phyloP scores from a whole-genome alignment of 2,797 vertebrate species.

The Sebastes trivittatus region DNA sequence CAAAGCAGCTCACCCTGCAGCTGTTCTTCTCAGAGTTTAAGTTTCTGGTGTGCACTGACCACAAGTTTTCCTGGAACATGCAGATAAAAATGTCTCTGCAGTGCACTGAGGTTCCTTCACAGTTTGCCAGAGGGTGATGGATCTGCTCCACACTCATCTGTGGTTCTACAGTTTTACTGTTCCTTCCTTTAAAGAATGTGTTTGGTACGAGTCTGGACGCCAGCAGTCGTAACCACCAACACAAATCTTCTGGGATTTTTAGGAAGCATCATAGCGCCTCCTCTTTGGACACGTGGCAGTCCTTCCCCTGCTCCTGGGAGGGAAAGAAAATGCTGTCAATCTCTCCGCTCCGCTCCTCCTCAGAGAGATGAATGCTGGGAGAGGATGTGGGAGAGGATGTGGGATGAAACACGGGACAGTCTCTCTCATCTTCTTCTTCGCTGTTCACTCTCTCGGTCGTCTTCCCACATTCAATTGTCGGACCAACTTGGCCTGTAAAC shows the following conservation, averaged over 20 bases:
- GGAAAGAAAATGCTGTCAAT: conserved; percentile 73
- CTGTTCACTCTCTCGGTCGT: neutral
- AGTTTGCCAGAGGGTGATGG: conserved; percentile 16
- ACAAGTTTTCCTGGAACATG: conserved; percentile 11
- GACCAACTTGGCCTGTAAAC: conserved; percentile 66
- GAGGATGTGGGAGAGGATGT: conserved; percentile 65
- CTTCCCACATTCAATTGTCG: conserved; percentile 37
- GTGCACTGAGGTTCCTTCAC: neutral
- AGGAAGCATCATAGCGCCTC: conserved; percentile 64
- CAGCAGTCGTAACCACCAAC: neutral
- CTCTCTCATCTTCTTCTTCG: conserved; percentile 44
- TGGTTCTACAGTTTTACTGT: conserved; percentile 13
- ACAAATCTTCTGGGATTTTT: neutral
- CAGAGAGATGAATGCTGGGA: conserved; percentile 71
- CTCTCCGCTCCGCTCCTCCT: conserved; percentile 73
- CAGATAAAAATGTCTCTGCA: conserved; percentile 1
- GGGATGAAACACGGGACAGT: conserved; percentile 54
- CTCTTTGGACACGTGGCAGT: conserved; percentile 81
- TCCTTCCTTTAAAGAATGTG: neutral
- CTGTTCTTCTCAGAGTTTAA: conserved; percentile 13
- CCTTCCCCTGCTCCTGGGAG: conserved; percentile 83
- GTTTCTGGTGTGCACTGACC: neutral
- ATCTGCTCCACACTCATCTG: neutral
- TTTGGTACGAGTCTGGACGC: neutral
- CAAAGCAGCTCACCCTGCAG: conserved; percentile 15